phyloP scores from a whole-genome alignment of 2,797 vertebrate genomes.

The Cheirogaleus major region DNA sequence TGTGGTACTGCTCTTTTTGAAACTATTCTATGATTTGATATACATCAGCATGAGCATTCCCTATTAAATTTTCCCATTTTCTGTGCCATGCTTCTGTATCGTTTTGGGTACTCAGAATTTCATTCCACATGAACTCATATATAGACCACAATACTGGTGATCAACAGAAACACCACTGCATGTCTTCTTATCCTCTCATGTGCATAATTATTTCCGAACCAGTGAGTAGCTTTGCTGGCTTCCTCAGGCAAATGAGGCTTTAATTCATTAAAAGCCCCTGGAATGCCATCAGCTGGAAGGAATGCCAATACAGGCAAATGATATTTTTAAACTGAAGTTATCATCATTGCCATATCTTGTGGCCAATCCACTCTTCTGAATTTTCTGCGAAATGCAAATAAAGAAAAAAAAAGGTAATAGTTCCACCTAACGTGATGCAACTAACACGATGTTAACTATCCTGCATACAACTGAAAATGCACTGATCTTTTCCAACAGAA shows the following conservation, averaged over 20 bases:
- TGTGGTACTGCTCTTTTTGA: not conserved
- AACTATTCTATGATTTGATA: not conserved
- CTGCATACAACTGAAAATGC: not conserved
- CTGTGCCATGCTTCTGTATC: not conserved
- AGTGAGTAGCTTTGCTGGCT: not conserved
- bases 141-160: not conserved
- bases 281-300: not conserved
- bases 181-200: not conserved
- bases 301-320: not conserved
- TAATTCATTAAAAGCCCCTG: not conserved
- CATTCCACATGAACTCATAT: not conserved
- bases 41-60: not conserved
- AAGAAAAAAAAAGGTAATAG: not conserved
- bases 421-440: not conserved
- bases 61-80: not conserved
- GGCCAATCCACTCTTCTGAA: not conserved
- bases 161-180: not conserved
- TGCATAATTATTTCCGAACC: not conserved
- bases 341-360: not conserved
- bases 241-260: not conserved
- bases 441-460: not conserved
- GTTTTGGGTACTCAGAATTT: not conserved
- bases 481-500: not conserved
- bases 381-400: not conserved
- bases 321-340: not conserved